phyloP scores from a whole-genome alignment of 2,888 invertebrate genomes.

The Rhynchonema sp. region DNA sequence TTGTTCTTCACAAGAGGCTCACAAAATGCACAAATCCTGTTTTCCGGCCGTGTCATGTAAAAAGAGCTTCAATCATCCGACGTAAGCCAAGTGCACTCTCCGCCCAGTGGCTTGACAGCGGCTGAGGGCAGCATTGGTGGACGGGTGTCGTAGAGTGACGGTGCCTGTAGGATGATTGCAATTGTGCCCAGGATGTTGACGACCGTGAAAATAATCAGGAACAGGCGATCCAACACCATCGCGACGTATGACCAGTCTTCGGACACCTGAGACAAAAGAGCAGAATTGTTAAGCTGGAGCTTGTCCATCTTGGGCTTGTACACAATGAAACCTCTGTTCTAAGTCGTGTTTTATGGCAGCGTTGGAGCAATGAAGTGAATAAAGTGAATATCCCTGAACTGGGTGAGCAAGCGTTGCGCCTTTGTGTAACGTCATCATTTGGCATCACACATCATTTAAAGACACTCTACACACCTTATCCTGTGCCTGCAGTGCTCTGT shows the following conservation, averaged over 20 bases:
- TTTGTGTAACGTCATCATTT: too few species aligned
- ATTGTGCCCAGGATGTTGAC: constrained; percentile 18
- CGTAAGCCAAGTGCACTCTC: background rate
- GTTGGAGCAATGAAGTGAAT: too few species aligned
- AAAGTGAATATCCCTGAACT: too few species aligned
- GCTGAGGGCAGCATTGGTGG: constrained; percentile 22
- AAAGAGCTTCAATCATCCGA: background rate
- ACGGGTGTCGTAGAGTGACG: constrained; percentile 19
- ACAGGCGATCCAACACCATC: constrained; percentile 22
- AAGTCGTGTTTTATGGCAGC: too few species aligned
- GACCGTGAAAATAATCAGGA: constrained; percentile 20
- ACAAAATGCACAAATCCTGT: too few species aligned
- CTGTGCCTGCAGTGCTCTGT: constrained; percentile 19
- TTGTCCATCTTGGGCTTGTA: too few species aligned
- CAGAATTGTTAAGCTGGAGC: too few species aligned
- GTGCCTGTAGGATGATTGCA: constrained; percentile 19
- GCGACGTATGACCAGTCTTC: constrained; percentile 26
- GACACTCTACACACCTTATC: constrained; percentile 14
- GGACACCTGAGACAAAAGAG: too few species aligned
- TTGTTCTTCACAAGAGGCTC: too few species aligned
- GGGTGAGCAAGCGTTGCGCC: too few species aligned
- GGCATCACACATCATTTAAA: background rate
- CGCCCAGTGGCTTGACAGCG: constrained; percentile 22
- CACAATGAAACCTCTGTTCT: too few species aligned
- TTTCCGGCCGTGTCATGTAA: background rate